Percentiles rank a stretch among this genome's conserved stretches.
Evolutionary conservation across 1,140 invertebrate genomes (phyloP).

Genomic region (Anastrepha ludens): DNA sequence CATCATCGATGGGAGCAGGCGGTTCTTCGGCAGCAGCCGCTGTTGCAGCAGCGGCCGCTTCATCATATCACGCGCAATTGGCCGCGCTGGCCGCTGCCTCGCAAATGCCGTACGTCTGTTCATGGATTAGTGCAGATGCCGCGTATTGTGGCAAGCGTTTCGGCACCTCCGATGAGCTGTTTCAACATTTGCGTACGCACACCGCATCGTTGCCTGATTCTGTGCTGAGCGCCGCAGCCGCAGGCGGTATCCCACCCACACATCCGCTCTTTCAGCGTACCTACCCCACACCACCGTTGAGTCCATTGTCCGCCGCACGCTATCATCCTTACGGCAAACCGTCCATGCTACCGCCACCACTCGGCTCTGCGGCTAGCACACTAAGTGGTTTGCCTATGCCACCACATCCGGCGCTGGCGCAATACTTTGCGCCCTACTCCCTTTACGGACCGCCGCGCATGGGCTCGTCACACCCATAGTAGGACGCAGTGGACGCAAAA

Average conservation of each 20-base stretch:
- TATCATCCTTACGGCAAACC: constrained; percentile 92
- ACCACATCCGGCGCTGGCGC: constrained; percentile 81
- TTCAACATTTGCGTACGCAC: constrained; percentile 92
- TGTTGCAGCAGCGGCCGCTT: constrained; percentile 76
- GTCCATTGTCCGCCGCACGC: constrained; percentile 85
- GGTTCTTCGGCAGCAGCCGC: constrained; percentile 59
- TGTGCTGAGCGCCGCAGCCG: constrained; percentile 76
- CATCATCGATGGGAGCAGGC: constrained; percentile 61
- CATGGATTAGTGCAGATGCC: constrained; percentile 92
- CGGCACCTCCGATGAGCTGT: constrained; percentile 89
- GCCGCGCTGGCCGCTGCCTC: constrained; percentile 84
- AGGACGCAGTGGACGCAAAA: constrained; percentile 27
- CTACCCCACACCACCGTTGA: constrained; percentile 92
- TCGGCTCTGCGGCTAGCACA: constrained; percentile 71
- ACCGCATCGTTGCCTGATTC: constrained; percentile 80
- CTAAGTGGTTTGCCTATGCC: constrained; percentile 79
- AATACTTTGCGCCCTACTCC: constrained; percentile 90
- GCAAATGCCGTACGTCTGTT: constrained; percentile 89
- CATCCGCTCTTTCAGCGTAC: constrained; percentile 83
- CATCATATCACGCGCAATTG: constrained; percentile 84
- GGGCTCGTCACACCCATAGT: constrained; percentile 81
- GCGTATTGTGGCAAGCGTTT: constrained; percentile 94
- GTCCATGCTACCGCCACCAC: constrained; percentile 76
- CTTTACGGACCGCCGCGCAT: constrained; percentile 90
- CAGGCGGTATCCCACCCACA: constrained; percentile 76